Evolutionary conservation across 2,888 invertebrate genomes (phyloP).

Genomic region (Hemithea aestivaria): DNA sequence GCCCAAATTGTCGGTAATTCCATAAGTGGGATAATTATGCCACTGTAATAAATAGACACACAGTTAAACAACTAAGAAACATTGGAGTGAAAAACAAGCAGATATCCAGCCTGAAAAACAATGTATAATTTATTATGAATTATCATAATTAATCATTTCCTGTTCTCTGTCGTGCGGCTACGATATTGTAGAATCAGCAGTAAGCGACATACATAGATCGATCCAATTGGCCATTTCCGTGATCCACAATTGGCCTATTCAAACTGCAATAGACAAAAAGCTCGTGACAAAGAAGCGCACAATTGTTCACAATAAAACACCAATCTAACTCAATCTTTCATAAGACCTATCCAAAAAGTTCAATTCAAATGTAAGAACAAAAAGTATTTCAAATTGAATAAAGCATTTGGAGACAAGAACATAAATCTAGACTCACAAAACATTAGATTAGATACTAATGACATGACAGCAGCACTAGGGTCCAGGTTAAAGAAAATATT

Average conservation of each 20-base stretch:
- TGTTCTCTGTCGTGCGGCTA: slow-evolving; percentile 30
- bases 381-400: slow-evolving; percentile 30
- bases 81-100: slow-evolving; percentile 32
- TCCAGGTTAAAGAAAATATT: slow-evolving; percentile 55
- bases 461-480: slow-evolving; percentile 42
- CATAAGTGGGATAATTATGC: slow-evolving; percentile 30
- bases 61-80: slow-evolving; percentile 37
- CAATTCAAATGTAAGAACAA: slow-evolving; percentile 34
- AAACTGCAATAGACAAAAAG: slow-evolving; percentile 62
- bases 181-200: slow-evolving; percentile 13
- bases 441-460: slow-evolving; percentile 47
- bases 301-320: slow-evolving; percentile 44
- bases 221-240: slow-evolving; percentile 61
- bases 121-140: too few species aligned
- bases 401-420: slow-evolving; percentile 34
- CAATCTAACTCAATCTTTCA: slow-evolving; percentile 45
- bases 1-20: slow-evolving; percentile 36
- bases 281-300: slow-evolving; percentile 51
- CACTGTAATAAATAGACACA: slow-evolving; percentile 45
- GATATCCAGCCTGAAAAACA: too few species aligned
- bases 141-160: slow-evolving; percentile 21
- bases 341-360: slow-evolving; percentile 34
- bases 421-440: slow-evolving; percentile 37
- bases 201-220: slow-evolving; percentile 28
- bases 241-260: slow-evolving; percentile 59